These are phyloP conservation scores for Chloromyia formosa DNA, from an alignment of 2,888 invertebrate genomes.

Conservation along the genomic window DNA sequence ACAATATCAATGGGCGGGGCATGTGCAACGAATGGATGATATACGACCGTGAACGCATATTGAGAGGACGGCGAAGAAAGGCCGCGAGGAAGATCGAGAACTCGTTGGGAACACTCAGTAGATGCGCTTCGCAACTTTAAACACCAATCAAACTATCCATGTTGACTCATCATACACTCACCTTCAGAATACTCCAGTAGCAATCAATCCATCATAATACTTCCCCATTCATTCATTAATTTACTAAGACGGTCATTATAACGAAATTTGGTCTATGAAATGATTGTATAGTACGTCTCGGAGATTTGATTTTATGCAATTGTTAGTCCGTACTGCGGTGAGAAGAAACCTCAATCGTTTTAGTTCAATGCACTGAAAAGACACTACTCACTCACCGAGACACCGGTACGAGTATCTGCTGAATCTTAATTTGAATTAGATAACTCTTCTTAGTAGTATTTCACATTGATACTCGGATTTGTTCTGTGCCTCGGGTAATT, in stretches of 20 bases:
- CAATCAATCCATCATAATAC: neutral
- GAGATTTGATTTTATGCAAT: neutral
- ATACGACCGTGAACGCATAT: no score
- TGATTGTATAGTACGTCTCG: neutral
- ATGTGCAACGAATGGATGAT: no score
- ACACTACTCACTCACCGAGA: neutral
- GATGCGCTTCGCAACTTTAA: no score
- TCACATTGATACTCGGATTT: constrained; percentile 4
- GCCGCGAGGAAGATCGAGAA: no score
- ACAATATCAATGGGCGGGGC: no score
- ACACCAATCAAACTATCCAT: no score
- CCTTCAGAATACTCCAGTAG: neutral
- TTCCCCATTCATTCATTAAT: neutral
- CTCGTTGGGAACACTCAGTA: no score
- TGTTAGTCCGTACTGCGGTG: neutral
- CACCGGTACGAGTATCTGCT: neutral
- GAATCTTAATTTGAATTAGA: constrained; percentile 22
- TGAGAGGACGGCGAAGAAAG: no score
- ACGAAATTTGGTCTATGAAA: constrained; percentile 25
- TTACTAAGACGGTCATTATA: neutral
- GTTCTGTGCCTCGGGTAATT: neutral
- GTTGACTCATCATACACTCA: no score
- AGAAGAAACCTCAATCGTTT: constrained; percentile 3
- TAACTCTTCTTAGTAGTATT: neutral
- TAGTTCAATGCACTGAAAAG: neutral